Conservation (phyloP, 2,797 vertebrate genomes). For the Distichodus sexfasciatus region DNA sequence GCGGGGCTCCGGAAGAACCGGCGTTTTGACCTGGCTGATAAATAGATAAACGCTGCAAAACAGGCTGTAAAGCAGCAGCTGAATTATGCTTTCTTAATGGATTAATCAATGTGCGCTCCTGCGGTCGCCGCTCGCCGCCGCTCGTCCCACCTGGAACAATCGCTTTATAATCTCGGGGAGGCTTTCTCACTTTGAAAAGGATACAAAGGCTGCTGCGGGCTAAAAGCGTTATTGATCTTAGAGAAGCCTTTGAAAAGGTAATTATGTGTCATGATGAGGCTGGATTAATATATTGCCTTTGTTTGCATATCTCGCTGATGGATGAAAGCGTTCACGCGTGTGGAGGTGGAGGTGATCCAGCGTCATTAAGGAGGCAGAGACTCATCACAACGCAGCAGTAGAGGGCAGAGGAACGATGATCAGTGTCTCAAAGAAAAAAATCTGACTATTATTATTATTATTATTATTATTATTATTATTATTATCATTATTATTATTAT, state of each 20-base stretch:
- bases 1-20: slow-evolving; percentile 5
- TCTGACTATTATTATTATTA: too few species aligned
- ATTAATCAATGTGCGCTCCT: slow-evolving; percentile 55
- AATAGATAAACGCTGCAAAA: slow-evolving; percentile 49
- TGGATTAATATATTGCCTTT: slow-evolving; percentile 55
- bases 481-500: too few species aligned
- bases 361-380: slow-evolving; percentile 30
- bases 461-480: too few species aligned
- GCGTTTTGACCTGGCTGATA: slow-evolving; percentile 37
- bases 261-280: slow-evolving; percentile 51
- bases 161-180: slow-evolving; percentile 43
- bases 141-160: slow-evolving; percentile 58
- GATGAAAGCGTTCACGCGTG: slow-evolving; percentile 41
- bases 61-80: slow-evolving; percentile 43
- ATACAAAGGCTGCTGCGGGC: slow-evolving; percentile 44
- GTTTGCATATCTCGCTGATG: slow-evolving; percentile 53
- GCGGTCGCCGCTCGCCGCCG: slow-evolving; percentile 31
- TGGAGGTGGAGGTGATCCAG: slow-evolving; percentile 50
- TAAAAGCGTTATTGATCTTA: slow-evolving; percentile 58
- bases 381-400: background rate
- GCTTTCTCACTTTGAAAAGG: slow-evolving; percentile 43
- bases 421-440: background rate
- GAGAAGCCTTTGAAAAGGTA: slow-evolving; percentile 52
- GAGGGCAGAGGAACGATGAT: slow-evolving; percentile 12
- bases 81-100: slow-evolving; percentile 58